These are phyloP conservation scores for Augochlora pura DNA, from an alignment of 1,140 invertebrate species.

Conservation along the genomic window DNA sequence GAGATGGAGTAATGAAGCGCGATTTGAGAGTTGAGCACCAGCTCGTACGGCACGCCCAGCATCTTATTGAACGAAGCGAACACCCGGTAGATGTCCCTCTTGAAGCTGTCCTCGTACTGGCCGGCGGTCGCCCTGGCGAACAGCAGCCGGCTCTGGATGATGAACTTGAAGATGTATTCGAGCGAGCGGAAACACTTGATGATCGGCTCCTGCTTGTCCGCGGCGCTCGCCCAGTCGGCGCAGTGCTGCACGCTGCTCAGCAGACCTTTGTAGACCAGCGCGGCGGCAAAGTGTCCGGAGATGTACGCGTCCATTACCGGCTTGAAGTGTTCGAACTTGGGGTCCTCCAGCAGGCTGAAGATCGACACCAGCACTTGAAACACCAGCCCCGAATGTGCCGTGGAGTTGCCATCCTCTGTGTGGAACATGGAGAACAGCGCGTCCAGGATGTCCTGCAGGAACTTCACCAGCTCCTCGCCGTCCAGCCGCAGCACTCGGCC, in stretches of 20 bases:
- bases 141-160: conserved; percentile 93
- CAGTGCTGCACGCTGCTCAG: conserved; percentile 94
- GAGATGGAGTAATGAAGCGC: conserved; percentile 83
- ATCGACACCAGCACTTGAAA: conserved; percentile 94
- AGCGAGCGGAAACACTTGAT: conserved; percentile 94
- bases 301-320: conserved; percentile 98
- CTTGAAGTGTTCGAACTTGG: conserved; percentile 96
- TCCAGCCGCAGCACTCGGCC: conserved; percentile 89
- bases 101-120: conserved; percentile 93
- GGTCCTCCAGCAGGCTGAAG: conserved; percentile 94
- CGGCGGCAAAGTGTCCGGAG: conserved; percentile 95
- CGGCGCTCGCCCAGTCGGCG: conserved; percentile 91
- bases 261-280: conserved; percentile 95
- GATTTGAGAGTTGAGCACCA: conserved; percentile 89
- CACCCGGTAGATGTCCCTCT: conserved; percentile 87
- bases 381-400: conserved; percentile 86
- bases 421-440: conserved; percentile 97
- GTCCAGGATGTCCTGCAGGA: conserved; percentile 97
- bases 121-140: conserved; percentile 94
- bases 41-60: conserved; percentile 86
- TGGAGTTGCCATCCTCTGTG: conserved; percentile 94
- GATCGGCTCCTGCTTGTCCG: conserved; percentile 92
- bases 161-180: conserved; percentile 97
- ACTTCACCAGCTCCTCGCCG: conserved; percentile 97
- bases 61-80: conserved; percentile 89